Evolutionary conservation across 1,140 invertebrate species (phyloP).

Genomic region (Lycorma delicatula): DNA sequence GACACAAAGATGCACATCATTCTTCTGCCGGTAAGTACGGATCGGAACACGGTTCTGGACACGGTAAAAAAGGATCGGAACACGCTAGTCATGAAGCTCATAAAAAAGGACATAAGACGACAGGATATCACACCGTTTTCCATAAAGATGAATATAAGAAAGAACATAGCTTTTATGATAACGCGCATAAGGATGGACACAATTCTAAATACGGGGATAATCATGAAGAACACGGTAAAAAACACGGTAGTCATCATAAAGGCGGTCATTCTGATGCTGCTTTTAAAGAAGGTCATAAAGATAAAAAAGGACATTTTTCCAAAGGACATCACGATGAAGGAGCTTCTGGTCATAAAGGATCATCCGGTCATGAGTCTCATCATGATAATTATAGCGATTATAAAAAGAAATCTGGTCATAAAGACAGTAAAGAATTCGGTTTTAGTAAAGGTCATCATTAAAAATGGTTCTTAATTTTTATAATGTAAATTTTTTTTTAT

Average conservation of each 20-base stretch:
- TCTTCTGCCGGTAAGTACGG: conserved; percentile 42
- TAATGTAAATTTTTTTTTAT: too few relatives aligned
- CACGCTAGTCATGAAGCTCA: conserved; percentile 52
- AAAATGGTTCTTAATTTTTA: too few relatives aligned
- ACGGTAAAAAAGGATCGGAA: conserved; percentile 53
- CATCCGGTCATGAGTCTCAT: conserved; percentile 36
- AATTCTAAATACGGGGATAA: conserved; percentile 45
- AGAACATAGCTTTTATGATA: conserved; percentile 61
- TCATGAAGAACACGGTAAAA: conserved; percentile 40
- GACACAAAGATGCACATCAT: conserved; percentile 24
- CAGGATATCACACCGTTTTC: conserved; percentile 60
- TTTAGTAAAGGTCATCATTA: conserved; percentile 41
- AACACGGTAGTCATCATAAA: conserved; percentile 40
- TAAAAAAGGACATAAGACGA: conserved; percentile 58
- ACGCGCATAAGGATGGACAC: conserved; percentile 52
- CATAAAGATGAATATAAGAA: conserved; percentile 67
- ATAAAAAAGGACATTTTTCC: conserved; percentile 39
- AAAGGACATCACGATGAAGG: conserved; percentile 40
- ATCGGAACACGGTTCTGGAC: conserved; percentile 42
- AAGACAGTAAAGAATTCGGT: conserved; percentile 50
- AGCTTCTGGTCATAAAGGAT: conserved; percentile 39
- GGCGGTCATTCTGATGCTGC: conserved; percentile 42
- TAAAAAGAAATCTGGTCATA: conserved; percentile 36
- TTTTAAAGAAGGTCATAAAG: conserved; percentile 38
- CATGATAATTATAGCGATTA: conserved; percentile 37